Evolutionary conservation across 2,797 vertebrate species (phyloP), one percentile per base, ranked within the genome.

Genomic region (Buceros bicornis): DNA sequence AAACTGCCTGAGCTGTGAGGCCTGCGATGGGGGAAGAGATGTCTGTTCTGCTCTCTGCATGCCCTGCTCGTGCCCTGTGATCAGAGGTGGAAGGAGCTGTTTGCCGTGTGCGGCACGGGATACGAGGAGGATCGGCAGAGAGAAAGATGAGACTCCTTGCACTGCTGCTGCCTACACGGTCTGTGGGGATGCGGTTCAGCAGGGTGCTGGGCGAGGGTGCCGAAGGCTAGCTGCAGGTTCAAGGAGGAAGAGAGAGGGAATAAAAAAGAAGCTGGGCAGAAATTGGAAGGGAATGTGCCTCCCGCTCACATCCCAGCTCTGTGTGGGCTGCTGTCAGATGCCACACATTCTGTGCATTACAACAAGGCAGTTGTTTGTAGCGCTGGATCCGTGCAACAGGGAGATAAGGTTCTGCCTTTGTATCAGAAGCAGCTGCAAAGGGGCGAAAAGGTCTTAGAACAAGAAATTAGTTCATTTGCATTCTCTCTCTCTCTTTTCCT

Each of bases 321-420:
- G 87, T 80, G 90, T 84, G 51, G 95, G 93, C 93, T 83, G 95
- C 87, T 0, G 9, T 66, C 56, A 56, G 89, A 94, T 93, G 94
- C 95, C 95, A 6, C 42, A 6, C 94, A 82, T 96, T 97, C 93
- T 94, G 94, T 0, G 13, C 94, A 81, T 96, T 80, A 91, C 88
- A 96, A 87, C 80, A 26, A 95, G 95, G 91, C 91, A 29, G 85
- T 51, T 96, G 93, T 96, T 95, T 74, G 90, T 28, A 78, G 90
- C 15, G 1, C 82, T 88, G 93, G 83, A 92, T 79, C 88, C n/a
- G 10, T 96, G 95, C 92, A 65, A 54, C 66, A 15, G 83, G 26
- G 95, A 96, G 96, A 94, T 96, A 96, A 97, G 94, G 86, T 94
- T 92, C 95, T 95, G 95, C 81, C 91, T 97, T 97, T 96, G 96